Evolutionary conservation across 2,888 invertebrate species (phyloP).

Genomic region (Leptopilina syphax): DNA sequence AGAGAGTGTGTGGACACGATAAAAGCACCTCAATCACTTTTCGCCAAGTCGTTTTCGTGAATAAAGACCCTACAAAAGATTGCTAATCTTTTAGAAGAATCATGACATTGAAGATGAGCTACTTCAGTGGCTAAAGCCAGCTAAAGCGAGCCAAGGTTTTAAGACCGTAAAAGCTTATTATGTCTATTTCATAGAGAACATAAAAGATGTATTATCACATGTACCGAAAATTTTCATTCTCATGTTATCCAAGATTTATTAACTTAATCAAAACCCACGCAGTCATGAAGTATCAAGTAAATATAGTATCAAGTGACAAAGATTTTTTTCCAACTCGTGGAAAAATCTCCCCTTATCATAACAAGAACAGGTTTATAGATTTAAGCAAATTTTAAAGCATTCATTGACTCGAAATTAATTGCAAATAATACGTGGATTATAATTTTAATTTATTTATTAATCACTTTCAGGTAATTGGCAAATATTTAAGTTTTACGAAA

Average conservation of each 20-base stretch:
- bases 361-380: too few species aligned
- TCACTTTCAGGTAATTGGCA: too few species aligned
- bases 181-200: conserved; percentile 50
- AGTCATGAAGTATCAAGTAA: too few species aligned
- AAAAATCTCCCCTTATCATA: too few species aligned
- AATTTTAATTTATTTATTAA: background rate
- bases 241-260: too few species aligned
- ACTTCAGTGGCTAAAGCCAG: conserved; percentile 57
- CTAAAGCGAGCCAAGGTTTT: background rate
- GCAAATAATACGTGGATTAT: too few species aligned
- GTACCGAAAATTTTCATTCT: too few species aligned
- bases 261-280: too few species aligned
- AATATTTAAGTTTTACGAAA: background rate
- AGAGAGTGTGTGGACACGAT: conserved; percentile 58
- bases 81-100: conserved; percentile 58
- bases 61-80: conserved; percentile 56
- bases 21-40: conserved; percentile 64
- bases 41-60: conserved; percentile 59
- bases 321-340: too few species aligned
- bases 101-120: conserved; percentile 57
- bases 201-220: conserved; percentile 31
- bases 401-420: too few species aligned
- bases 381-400: too few species aligned
- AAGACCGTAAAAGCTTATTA: conserved; percentile 41
- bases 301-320: too few species aligned